Evolutionary conservation across 2,113 vertebrate genomes (phyloP), one percentile per base, ranked within the genome.

Genomic region (Nycticebus coucang): DNA sequence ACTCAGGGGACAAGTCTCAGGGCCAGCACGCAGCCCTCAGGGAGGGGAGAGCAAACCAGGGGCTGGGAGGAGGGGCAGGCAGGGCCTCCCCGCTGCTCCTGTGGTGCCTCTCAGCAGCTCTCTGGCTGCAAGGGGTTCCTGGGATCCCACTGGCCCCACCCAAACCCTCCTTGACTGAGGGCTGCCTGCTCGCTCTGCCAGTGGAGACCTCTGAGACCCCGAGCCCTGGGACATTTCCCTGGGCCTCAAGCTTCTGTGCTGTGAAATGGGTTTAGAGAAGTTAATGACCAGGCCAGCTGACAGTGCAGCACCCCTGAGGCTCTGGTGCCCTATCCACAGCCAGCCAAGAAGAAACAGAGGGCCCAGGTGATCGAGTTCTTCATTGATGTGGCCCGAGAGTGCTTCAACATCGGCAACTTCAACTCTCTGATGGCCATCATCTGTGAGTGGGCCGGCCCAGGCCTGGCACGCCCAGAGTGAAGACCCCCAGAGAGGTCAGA

Each of bases 391-490:
- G 99, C 99, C 94, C 99, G 99, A 14, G 99, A 99, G 97, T 99
- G 99, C 97, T 99, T 99, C 98, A 99, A 99, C 98, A 99, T 99
- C 4, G 99, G 99, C 97, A 99, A 99, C 98, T 99, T 99, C 97
- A 99, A 99, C 98, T 99, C 99, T 0, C 98, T 99, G 94, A 99
- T 99, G 99, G 99, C 99, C 95, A 99, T 99, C 93, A 99, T 99
- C 97, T 99, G 99, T 99, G 98, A 99, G 99, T 99, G 95, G 50
- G 30, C 69, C 5, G 0, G 7, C 57, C 59, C 6, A 18, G 50
- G 83, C 37, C 88, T 3, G 1, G 37, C 21, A 5, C 0, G 19
- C 37, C 12, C 10, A 0, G 26, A 7, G 37, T 0, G 19, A 35
- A 21, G 3, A 12, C 53, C 14, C n/a, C 37, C 19, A 19, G n/a